A percentile compares a stretch with the other conserved stretches of the same genome.
Evolutionary conservation across 2,113 vertebrate species (phyloP).

Genomic region (Myotis lucifugus): DNA sequence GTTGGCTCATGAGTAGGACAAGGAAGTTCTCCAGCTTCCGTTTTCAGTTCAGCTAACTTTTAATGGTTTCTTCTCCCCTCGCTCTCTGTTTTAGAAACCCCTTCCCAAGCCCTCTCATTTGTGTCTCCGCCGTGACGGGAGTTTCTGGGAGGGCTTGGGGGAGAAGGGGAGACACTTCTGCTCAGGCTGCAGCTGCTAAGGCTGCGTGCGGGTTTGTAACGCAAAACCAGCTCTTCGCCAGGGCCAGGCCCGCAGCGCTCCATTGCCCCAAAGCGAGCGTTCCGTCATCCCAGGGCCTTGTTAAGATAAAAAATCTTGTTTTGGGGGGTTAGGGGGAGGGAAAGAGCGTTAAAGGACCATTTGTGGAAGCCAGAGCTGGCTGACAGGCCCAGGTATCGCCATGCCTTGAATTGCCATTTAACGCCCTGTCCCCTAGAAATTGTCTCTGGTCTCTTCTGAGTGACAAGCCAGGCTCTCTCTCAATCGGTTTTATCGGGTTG

Average conservation of each 20-base stretch:
- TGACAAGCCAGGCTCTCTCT: slow-evolving; percentile 5
- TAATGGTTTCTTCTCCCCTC: slow-evolving; percentile 27
- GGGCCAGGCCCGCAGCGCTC: background rate
- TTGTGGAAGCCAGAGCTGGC: background rate
- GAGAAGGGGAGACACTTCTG: background rate
- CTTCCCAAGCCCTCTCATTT: background rate
- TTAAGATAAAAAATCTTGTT: background rate
- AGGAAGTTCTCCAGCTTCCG: slow-evolving; percentile 42
- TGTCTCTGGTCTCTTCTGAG: slow-evolving; percentile 40
- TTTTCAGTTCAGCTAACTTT: slow-evolving; percentile 71
- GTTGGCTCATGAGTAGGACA: background rate
- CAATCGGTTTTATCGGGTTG: background rate
- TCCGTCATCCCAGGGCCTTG: background rate
- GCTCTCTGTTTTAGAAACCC: background rate
- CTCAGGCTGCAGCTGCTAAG: background rate
- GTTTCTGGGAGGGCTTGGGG: slow-evolving; percentile 4
- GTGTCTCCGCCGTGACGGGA: background rate
- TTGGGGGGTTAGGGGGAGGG: background rate
- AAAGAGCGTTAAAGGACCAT: background rate
- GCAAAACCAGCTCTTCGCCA: background rate
- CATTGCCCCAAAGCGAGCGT: background rate
- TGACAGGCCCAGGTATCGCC: background rate
- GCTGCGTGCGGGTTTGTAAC: background rate
- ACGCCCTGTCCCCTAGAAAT: background rate
- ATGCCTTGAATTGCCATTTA: slow-evolving; percentile 1